Percentiles rank a stretch among this genome's conserved stretches.
These are phyloP conservation scores for Enteromius unitaeniatus DNA, from an alignment of 2,797 vertebrate species.

Conservation along the genomic window DNA sequence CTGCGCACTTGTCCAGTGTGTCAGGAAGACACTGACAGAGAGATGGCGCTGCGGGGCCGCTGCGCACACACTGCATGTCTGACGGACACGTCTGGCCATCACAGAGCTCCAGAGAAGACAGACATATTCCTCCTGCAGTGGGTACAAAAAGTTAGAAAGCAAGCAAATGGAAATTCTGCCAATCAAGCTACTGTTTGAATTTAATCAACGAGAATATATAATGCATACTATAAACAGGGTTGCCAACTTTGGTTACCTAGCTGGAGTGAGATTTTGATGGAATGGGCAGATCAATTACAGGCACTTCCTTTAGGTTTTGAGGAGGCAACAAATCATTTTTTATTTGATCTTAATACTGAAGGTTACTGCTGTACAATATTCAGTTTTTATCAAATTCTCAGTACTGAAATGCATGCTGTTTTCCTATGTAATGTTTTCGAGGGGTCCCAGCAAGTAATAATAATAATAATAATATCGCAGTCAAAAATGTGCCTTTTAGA, in stretches of 20 bases:
- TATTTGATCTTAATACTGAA: neutral
- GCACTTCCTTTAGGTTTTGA: neutral
- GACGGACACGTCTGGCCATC: constrained; percentile 88
- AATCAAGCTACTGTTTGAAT: constrained; percentile 14
- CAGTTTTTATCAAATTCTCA: neutral
- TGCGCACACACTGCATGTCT: constrained; percentile 88
- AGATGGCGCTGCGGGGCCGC: constrained; percentile 82
- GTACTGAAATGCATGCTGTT: neutral
- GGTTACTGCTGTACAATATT: neutral
- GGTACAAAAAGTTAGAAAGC: constrained; percentile 1
- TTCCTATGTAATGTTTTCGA: neutral
- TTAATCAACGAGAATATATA: constrained; percentile 31
- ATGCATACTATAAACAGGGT: constrained; percentile 5
- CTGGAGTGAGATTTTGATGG: neutral
- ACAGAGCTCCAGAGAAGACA: constrained; percentile 79
- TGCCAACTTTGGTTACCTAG: neutral
- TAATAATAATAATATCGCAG: neutral
- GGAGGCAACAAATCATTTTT: neutral
- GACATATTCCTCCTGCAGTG: constrained; percentile 83
- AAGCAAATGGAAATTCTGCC: constrained; percentile 9
- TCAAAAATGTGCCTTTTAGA: neutral
- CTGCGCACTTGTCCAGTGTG: constrained; percentile 83
- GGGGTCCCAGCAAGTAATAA: neutral
- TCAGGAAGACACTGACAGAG: constrained; percentile 88
- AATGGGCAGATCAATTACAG: neutral